Evolutionary conservation across 2,113 vertebrate genomes (phyloP).

Genomic region (Ameiurus melas): DNA sequence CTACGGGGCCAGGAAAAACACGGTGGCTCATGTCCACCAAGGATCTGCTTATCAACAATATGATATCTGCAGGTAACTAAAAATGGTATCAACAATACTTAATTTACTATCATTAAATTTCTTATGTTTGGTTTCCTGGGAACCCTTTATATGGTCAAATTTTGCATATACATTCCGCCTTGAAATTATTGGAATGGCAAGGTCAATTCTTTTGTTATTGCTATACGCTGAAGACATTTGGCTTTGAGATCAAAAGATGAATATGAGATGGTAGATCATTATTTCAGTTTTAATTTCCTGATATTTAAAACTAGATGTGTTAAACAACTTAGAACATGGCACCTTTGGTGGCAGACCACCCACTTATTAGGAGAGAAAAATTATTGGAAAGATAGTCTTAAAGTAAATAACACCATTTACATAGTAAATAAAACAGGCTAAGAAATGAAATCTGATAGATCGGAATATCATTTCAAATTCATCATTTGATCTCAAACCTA

Average conservation of each 20-base stretch:
- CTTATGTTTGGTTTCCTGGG: background rate
- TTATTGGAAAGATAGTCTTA: background rate
- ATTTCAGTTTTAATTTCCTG: background rate
- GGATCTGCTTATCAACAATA: constrained; percentile 51
- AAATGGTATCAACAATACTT: background rate
- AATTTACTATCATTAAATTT: background rate
- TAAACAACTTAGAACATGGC: background rate
- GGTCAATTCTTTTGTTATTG: background rate
- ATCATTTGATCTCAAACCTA: background rate
- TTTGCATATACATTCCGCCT: background rate
- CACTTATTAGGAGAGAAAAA: background rate
- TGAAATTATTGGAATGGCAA: background rate
- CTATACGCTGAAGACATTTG: background rate
- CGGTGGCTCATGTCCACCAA: constrained; percentile 3
- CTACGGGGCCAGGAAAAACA: background rate
- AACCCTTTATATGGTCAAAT: background rate
- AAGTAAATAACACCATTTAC: background rate
- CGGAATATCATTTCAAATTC: background rate
- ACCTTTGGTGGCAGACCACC: background rate
- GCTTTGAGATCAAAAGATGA: background rate
- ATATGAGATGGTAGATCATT: background rate
- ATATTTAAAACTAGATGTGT: background rate
- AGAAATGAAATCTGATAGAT: background rate
- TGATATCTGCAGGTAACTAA: constrained; percentile 62
- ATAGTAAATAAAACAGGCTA: background rate